phyloP scores from a whole-genome alignment of 2,888 invertebrate species.

The Agrochola litura region DNA sequence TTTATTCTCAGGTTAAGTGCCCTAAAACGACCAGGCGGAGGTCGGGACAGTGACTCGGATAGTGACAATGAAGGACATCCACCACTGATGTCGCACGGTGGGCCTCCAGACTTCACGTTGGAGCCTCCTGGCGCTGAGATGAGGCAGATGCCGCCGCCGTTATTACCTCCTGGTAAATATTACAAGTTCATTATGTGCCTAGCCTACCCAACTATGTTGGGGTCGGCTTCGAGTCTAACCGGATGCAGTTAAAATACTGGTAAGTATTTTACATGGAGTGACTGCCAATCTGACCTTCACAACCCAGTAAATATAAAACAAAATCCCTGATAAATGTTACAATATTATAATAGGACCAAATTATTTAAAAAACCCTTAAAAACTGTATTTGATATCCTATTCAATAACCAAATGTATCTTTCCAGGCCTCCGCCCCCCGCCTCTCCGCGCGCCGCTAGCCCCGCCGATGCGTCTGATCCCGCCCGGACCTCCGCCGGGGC shows the following conservation, averaged over 20 bases:
- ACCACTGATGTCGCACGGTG: conserved; percentile 41
- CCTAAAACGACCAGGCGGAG: conserved; percentile 76
- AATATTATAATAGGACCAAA: neutral
- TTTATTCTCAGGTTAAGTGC: conserved; percentile 76
- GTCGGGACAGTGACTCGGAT: conserved; percentile 83
- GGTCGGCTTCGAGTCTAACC: neutral
- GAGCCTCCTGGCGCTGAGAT: conserved; percentile 86
- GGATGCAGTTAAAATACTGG: neutral
- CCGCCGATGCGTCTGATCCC: conserved; percentile 45
- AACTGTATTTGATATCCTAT: neutral
- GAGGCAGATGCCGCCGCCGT: conserved; percentile 82
- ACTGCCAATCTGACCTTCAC: neutral
- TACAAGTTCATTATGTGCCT: neutral
- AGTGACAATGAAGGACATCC: conserved; percentile 77
- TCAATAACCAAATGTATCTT: neutral
- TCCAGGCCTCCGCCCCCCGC: conserved; percentile 81
- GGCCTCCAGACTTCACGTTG: conserved; percentile 72
- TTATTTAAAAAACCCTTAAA: neutral
- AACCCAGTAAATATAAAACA: neutral
- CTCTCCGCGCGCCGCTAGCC: conserved; percentile 74
- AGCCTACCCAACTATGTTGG: neutral
- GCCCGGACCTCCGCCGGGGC: conserved; percentile 55
- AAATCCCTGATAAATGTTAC: no score
- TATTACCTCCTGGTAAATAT: conserved; percentile 80
- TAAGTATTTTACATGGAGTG: neutral